Evolutionary conservation across 1,140 invertebrate species (phyloP).

Genomic region (Monomorium pharaonis): DNA sequence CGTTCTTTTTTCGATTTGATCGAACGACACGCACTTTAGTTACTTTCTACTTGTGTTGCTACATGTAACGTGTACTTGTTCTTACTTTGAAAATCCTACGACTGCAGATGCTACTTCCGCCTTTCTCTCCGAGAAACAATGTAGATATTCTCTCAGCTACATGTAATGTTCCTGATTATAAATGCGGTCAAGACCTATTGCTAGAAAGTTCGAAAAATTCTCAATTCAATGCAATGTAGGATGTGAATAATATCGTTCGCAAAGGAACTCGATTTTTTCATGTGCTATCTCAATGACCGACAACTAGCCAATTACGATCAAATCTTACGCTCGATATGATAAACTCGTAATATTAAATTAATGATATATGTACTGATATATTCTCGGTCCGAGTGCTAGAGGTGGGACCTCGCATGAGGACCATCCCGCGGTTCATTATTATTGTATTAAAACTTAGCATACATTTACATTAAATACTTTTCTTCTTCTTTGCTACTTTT

Average conservation of each 20-base stretch:
- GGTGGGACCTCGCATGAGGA: too few relatives aligned
- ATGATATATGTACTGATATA: neutral
- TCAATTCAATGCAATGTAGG: conserved; percentile 21
- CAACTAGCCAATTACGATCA: conserved; percentile 22
- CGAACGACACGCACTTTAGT: neutral
- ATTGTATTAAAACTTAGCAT: neutral
- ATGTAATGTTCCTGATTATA: neutral
- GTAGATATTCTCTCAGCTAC: neutral
- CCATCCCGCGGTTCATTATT: too few relatives aligned
- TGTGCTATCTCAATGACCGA: neutral
- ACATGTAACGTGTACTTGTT: neutral
- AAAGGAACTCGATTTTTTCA: conserved; percentile 31
- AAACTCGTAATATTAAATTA: conserved; percentile 7
- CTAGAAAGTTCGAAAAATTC: conserved; percentile 26
- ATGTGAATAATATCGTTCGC: conserved; percentile 10
- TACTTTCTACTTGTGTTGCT: conserved; percentile 7
- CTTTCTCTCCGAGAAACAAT: conserved; percentile 26
- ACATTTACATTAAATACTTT: neutral
- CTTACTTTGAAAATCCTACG: neutral
- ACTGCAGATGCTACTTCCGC: neutral
- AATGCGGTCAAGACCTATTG: conserved; percentile 8
- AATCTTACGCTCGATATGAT: neutral
- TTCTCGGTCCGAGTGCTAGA: too few relatives aligned
- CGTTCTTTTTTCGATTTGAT: neutral
- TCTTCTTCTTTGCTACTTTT: too few relatives aligned